Evolutionary conservation across 2,797 vertebrate genomes (phyloP), one percentile per base, ranked within the genome.

Genomic region (Intellagama lesueurii): DNA sequence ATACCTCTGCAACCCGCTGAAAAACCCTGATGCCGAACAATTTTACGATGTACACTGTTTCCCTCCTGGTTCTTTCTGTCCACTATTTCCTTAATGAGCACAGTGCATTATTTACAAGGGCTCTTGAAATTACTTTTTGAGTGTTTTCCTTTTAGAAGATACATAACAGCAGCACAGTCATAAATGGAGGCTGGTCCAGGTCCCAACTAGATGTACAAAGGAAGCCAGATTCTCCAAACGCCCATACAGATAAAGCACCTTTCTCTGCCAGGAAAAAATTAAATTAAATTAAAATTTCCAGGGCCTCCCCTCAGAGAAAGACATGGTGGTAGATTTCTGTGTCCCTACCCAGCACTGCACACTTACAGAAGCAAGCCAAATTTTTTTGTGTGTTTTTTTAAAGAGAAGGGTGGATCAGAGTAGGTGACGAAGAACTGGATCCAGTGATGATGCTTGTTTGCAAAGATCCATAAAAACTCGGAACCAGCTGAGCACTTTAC

Each of bases 11-110:
- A 30, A 52, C 94, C 93, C 90, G 68, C 94, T 92, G 91, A 91
- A 93, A 56, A 56, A 56, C 7, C 83, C 0, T 5, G 83, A 92
- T 91, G 91, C 88, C 93, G 47, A 89, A 89, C 90, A 88, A 89
- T 91, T 92, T 91, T 12, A 85, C 68, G 92, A 92, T 92, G 93
- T 91, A 90, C 92, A 47, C 86, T 68, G 40, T 56, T 56, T 56
- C 52, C 52, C 14, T 56, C 40, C 40, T 40, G 40, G 87, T 92
- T 94, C 87, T 90, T 94, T 90, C 19, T 70, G 11, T 89, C 90
- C 86, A 2, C 3, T 24, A 90, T 95, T 40, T 94, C 88, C 85
- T 40, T 44, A 32, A 91, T 85, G 93, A 92, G 79, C 90, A 64
- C 92, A 88, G 85, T 22, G 81, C 32, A 49, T 0, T 16, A 85